Base-by-base conservation (phyloP, 2,888 invertebrate genomes). In the Dicyrtoma fusca region DNA sequence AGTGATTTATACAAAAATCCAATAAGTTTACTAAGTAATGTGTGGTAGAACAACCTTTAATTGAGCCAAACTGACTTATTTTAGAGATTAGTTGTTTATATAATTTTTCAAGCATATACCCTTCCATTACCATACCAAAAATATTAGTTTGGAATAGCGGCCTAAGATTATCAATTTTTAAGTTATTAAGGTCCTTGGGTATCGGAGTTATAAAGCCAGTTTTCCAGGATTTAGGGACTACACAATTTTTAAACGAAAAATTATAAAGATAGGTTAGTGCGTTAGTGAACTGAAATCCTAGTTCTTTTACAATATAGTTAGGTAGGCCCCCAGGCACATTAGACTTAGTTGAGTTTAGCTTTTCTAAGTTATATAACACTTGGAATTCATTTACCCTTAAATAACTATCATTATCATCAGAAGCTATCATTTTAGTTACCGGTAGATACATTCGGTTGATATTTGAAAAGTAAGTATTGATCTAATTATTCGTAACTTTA, bases 1-100 rank as follows among this genome's bases (percentile, higher is more conserved):
- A 66, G 8, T 2, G 42, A 5, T 55, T 66, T 53, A 14, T 21
- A 21, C 1, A 66, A n/a, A 66, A 66, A 66, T 66, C 44, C 53
- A 23, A 42, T 5, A 66, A n/a, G 17, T 34, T 19, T 13, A 44
- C 55, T 11, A 66, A 23, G 44, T 66, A 66, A 13, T 66, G 53
- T 4, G 66, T 13, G 1, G 55, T 44, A 0, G 55, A 66, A 1
- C 26, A 49, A 3, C 21, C 19, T 19, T 21, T 34, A 1, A 66
- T 55, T 8, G 66, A 26, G 1, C 66, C 55, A 21, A 13, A 66
- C 21, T 66, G 66, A 17, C 42, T 53, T 4, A 34, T 34, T 34
- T 34, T 34, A 34, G 3, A 3, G 34, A 34, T 34, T 34, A 34
- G 4, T 34, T 34, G 34, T 34, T 34, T 34, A 34, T 34, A 34